phyloP scores from a whole-genome alignment of 2,888 invertebrate species.

The Clivina fossor region DNA sequence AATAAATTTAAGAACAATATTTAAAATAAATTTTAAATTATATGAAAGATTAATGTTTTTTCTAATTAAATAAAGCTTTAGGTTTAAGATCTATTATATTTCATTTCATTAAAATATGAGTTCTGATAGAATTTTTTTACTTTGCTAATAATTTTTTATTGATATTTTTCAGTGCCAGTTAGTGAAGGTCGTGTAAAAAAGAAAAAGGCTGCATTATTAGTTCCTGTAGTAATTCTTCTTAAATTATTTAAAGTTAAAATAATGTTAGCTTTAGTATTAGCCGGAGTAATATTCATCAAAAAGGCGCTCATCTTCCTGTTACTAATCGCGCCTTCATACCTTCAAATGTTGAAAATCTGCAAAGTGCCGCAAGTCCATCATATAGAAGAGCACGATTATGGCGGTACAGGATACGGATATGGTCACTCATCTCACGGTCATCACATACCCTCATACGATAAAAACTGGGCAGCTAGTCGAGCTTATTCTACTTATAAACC shows the following conservation, averaged over 20 bases:
- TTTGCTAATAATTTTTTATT: not conserved
- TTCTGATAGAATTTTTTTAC: not conserved
- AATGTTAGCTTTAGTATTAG: slow-evolving; percentile 62
- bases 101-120: not conserved
- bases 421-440: slow-evolving; percentile 54
- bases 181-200: slow-evolving; percentile 54
- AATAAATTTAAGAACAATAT: too few species aligned
- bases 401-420: slow-evolving; percentile 50
- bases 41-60: too few species aligned
- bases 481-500: slow-evolving; percentile 54
- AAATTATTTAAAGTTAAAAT: slow-evolving; percentile 61
- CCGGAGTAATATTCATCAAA: slow-evolving; percentile 66
- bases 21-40: too few species aligned
- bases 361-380: slow-evolving; percentile 9
- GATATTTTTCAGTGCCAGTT: slow-evolving; percentile 11
- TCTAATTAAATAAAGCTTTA: too few species aligned
- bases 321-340: slow-evolving; percentile 60
- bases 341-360: slow-evolving; percentile 47
- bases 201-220: slow-evolving; percentile 55
- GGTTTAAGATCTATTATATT: not conserved
- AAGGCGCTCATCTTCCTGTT: slow-evolving; percentile 65
- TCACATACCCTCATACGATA: slow-evolving; percentile 45
- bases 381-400: slow-evolving; percentile 21
- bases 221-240: slow-evolving; percentile 58
- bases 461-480: slow-evolving; percentile 57